Percentiles rank a stretch among this genome's conserved stretches.
phyloP scores from a whole-genome alignment of 2,113 vertebrate genomes.

The Calyptomena viridis region DNA sequence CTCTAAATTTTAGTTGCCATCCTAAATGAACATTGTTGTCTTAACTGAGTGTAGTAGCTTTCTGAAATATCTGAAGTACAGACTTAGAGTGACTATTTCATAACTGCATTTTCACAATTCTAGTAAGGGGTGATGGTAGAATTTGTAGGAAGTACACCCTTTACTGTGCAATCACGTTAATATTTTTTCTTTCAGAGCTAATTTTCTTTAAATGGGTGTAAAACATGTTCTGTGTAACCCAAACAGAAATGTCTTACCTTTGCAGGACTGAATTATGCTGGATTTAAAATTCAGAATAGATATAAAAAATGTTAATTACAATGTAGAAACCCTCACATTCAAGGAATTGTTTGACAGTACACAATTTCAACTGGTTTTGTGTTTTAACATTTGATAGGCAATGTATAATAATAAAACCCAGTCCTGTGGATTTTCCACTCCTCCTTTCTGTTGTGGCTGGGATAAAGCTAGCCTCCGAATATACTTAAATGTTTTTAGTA shows the following conservation, averaged over 20 bases:
- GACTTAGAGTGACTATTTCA: not conserved
- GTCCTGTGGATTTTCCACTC: not conserved
- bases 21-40: not conserved
- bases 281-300: not conserved
- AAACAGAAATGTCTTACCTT: not conserved
- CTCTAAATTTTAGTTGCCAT: not conserved
- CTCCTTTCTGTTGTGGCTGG: not conserved
- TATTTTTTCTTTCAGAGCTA: not conserved
- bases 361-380: not conserved
- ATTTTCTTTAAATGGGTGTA: not conserved
- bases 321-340: not conserved
- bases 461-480: not conserved
- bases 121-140: not conserved
- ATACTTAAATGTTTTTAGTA: not conserved
- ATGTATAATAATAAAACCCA: not conserved
- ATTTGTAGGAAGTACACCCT: not conserved
- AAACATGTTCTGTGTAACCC: not conserved
- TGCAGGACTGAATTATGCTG: not conserved
- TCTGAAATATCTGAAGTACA: not conserved
- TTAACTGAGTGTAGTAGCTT: not conserved
- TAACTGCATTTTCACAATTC: not conserved
- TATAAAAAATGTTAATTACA: not conserved
- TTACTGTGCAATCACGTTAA: rapidly evolving
- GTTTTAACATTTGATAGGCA: not conserved
- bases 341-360: not conserved